Evolutionary conservation across 2,113 vertebrate genomes (phyloP), one percentile per base, ranked within the genome.

Genomic region (Anolis sagrei): DNA sequence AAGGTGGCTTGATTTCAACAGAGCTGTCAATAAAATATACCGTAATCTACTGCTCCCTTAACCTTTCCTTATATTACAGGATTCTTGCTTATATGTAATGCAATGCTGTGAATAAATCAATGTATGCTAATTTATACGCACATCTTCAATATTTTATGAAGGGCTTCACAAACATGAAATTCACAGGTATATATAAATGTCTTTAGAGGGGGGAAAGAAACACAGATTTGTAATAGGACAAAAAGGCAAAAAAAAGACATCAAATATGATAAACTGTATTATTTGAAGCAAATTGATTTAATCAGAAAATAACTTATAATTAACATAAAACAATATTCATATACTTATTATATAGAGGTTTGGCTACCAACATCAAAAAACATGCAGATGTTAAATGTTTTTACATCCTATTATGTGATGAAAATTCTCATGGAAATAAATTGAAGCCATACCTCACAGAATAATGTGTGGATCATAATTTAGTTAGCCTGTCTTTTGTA

Each of bases 101-200:
- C 97, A 97, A 97, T 95, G 96, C 95, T 91, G 94, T 95, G 95
- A 97, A 97, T 97, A 96, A 96, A 95, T 98, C 97, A 97, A 97
- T 96, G 95, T 95, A 96, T 97, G 96, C 97, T 97, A 97, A 97
- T 97, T 96, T 92, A 95, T 39, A 62, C 29, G 29, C 70, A 86
- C 91, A 90, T 78, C 94, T 95, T 96, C 93, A 90, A 96, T 95
- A 94, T 96, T 97, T 96, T 94, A 95, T 96, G 93, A 95, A 95
- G 93, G 88, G 80, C 89, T 94, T 91, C 84, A 81, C 84, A 82
- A 95, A 85, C 95, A 96, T 93, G 90, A 93, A 95, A 96, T 95
- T 96, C 94, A 87, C 86, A 89, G 92, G 87, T 90, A 92, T 93
- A 93, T 93, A 92, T 91, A 91, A 93, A 87, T 89, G 86, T 62